phyloP scores from a whole-genome alignment of 2,888 invertebrate genomes.

The Euplexia lucipara region DNA sequence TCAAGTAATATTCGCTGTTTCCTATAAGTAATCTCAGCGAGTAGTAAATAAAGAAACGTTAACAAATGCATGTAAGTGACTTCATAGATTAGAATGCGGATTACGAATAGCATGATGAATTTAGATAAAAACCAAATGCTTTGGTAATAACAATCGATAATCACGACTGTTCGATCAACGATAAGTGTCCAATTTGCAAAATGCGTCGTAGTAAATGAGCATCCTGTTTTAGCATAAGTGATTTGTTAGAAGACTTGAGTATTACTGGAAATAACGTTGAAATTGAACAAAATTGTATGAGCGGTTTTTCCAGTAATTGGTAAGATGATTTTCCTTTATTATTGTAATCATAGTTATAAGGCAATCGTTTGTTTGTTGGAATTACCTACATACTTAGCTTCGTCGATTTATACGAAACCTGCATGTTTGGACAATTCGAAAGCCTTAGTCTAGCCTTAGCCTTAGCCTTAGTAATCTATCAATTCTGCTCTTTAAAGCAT shows the following conservation, averaged over 20 bases:
- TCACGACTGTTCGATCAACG: slow-evolving; percentile 20
- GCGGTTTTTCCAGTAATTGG: slow-evolving; percentile 17
- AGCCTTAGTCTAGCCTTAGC: slow-evolving; percentile 14
- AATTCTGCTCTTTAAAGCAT: too few species aligned
- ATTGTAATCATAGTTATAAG: background rate
- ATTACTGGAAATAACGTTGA: slow-evolving; percentile 16
- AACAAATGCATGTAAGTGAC: background rate
- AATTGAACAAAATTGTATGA: slow-evolving; percentile 15
- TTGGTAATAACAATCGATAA: slow-evolving; percentile 7
- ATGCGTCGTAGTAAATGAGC: slow-evolving; percentile 3
- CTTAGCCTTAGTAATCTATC: too few species aligned
- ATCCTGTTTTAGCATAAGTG: slow-evolving; percentile 16
- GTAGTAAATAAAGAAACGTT: slow-evolving; percentile 9
- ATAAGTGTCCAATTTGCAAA: slow-evolving; percentile 9
- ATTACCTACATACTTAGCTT: background rate
- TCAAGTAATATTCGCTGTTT: background rate
- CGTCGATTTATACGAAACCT: background rate
- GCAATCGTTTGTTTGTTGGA: background rate
- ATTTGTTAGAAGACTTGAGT: slow-evolving; percentile 5
- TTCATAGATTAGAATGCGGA: background rate
- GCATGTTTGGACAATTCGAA: background rate
- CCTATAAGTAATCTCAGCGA: background rate
- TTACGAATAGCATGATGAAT: background rate
- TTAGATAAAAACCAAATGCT: slow-evolving; percentile 6
- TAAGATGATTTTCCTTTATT: slow-evolving; percentile 25